phyloP scores from a whole-genome alignment of 2,113 vertebrate species.

The Ivindomyrus marchei region DNA sequence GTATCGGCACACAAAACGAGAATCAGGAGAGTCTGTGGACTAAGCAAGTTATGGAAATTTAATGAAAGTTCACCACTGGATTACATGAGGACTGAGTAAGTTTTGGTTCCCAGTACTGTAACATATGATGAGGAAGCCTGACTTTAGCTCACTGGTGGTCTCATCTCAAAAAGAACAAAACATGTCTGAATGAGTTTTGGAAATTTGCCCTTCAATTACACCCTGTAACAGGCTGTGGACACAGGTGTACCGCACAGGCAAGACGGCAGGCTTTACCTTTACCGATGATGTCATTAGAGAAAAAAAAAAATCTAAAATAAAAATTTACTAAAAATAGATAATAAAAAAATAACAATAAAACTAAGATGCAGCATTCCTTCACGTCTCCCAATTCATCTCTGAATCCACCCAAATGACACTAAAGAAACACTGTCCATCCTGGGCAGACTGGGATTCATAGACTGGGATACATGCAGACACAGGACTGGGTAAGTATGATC shows the following conservation, averaged over 20 bases:
- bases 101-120: neutral
- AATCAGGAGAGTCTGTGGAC: neutral
- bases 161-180: neutral
- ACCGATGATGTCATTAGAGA: neutral
- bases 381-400: neutral
- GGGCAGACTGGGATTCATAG: neutral
- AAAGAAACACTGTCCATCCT: neutral
- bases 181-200: neutral
- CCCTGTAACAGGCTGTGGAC: neutral
- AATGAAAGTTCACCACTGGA: neutral
- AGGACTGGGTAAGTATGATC: neutral
- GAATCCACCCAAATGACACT: neutral
- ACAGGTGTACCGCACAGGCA: neutral
- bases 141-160: neutral
- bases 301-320: neutral
- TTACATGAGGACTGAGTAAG: neutral
- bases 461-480: neutral
- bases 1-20: neutral
- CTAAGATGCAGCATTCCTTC: neutral
- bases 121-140: neutral
- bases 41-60: too few species aligned
- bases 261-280: neutral
- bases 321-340: too few species aligned
- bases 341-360: neutral
- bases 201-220: neutral